Conservation (phyloP, 1,140 invertebrate genomes). For the Ptiloglossa arizonensis region DNA sequence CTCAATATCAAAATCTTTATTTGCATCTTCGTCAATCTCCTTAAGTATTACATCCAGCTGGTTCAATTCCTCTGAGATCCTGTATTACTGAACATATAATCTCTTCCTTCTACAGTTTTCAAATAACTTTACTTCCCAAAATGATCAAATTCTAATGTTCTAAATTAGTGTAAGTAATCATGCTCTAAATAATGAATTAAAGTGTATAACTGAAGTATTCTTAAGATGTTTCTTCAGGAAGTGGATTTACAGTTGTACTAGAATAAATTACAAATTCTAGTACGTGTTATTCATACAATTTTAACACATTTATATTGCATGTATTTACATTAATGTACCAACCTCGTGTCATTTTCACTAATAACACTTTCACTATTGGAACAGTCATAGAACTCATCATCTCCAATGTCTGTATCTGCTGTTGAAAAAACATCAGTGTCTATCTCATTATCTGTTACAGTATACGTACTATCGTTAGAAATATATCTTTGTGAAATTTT, state of each 20-base stretch:
- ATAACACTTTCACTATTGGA: slow-evolving; percentile 75
- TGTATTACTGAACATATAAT: slow-evolving; percentile 80
- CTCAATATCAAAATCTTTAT: slow-evolving; percentile 57
- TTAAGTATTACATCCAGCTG: slow-evolving; percentile 64
- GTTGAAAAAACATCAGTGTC: slow-evolving; percentile 77
- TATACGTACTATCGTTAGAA: slow-evolving; percentile 65
- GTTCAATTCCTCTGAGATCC: slow-evolving; percentile 72
- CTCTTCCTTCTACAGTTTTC: slow-evolving; percentile 73
- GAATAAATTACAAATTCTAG: slow-evolving; percentile 41
- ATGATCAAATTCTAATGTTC: slow-evolving; percentile 38
- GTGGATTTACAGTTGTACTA: slow-evolving; percentile 41
- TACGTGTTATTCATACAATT: slow-evolving; percentile 21
- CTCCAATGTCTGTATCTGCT: slow-evolving; percentile 76
- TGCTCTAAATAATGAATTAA: slow-evolving; percentile 35
- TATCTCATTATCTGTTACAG: slow-evolving; percentile 72
- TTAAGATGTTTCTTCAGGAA: slow-evolving; percentile 24
- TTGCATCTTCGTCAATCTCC: slow-evolving; percentile 65
- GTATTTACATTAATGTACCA: slow-evolving; percentile 52
- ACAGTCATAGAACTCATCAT: slow-evolving; percentile 81
- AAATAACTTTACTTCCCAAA: slow-evolving; percentile 29
- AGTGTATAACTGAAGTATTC: slow-evolving; percentile 15
- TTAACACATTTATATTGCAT: slow-evolving; percentile 20
- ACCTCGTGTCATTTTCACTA: slow-evolving; percentile 74
- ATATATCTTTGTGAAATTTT: slow-evolving; percentile 63
- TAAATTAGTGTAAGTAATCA: slow-evolving; percentile 23